A percentile compares a stretch with the other conserved stretches of the same genome.
phyloP scores from a whole-genome alignment of 2,888 invertebrate species.

The Lydus trimaculatus region DNA sequence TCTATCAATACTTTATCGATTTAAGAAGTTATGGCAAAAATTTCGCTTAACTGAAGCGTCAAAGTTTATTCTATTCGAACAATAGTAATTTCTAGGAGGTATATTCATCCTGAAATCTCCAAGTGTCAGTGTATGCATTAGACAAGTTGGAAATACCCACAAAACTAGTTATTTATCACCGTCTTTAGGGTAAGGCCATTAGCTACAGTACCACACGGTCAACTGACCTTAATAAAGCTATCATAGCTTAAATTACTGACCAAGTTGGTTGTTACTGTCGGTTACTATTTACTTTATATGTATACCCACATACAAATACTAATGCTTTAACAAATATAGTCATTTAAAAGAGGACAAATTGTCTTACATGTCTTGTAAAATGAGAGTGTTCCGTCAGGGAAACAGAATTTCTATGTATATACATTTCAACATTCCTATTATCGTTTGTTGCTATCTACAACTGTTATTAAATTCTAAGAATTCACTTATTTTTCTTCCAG shows the following conservation, averaged over 20 bases:
- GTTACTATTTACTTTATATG: background rate
- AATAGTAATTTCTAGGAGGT: background rate
- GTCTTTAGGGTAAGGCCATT: constrained; percentile 51
- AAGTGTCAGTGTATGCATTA: constrained; percentile 44
- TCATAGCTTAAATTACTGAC: constrained; percentile 49
- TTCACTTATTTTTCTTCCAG: background rate
- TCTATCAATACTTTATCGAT: too few relatives aligned
- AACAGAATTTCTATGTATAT: background rate
- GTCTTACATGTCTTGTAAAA: background rate
- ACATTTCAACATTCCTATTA: background rate
- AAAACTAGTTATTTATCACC: constrained; percentile 54
- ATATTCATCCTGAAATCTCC: constrained; percentile 50
- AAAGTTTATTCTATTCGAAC: background rate
- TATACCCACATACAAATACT: background rate
- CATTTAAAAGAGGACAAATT: background rate
- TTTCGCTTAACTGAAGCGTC: background rate
- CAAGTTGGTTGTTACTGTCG: constrained; percentile 10
- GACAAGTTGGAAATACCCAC: constrained; percentile 27
- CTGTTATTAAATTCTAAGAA: background rate
- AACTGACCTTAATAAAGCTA: constrained; percentile 55
- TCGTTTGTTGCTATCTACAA: too few relatives aligned
- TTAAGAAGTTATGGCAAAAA: too few relatives aligned
- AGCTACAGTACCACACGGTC: constrained; percentile 50
- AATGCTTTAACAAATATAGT: background rate
- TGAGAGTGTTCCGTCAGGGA: background rate